phyloP scores from a whole-genome alignment of 1,140 invertebrate genomes.

The Akabosia matsudoensis region DNA sequence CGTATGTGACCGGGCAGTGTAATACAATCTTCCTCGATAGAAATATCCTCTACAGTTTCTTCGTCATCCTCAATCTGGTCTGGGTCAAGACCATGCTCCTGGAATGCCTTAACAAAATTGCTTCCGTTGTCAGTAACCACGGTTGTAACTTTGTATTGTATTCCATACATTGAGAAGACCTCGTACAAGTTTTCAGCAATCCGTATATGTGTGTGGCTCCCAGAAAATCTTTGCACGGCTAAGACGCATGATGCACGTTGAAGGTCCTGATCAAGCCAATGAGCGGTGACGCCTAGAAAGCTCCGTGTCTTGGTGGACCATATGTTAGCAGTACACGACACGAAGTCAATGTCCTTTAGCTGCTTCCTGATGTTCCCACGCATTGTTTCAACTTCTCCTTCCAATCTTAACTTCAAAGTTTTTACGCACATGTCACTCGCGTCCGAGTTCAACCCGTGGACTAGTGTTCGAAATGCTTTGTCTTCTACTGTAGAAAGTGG shows the following conservation, averaged over 20 bases:
- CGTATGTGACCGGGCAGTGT: not conserved
- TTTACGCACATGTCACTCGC: not conserved
- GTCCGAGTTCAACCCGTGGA: not conserved
- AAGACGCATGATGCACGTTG: not conserved
- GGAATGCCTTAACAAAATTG: conserved; percentile 24
- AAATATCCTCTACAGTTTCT: not conserved
- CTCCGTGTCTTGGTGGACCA: not conserved
- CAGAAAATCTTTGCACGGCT: not conserved
- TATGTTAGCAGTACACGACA: not conserved
- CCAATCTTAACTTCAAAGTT: not conserved
- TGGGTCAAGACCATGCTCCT: not conserved
- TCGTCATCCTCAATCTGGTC: not conserved
- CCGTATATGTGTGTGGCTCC: not conserved
- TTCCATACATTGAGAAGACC: not conserved
- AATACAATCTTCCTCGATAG: not conserved
- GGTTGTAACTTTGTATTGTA: not conserved
- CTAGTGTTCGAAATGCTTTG: not conserved
- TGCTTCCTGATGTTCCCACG: not conserved
- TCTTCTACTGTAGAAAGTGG: not conserved
- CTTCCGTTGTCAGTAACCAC: conserved; percentile 8
- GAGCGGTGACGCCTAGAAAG: not conserved
- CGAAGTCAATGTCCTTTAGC: not conserved
- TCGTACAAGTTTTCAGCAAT: not conserved
- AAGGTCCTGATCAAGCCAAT: not conserved
- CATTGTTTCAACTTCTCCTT: not conserved